Evolutionary conservation across 2,797 vertebrate genomes (phyloP).

Genomic region (Gorsachius magnificus): DNA sequence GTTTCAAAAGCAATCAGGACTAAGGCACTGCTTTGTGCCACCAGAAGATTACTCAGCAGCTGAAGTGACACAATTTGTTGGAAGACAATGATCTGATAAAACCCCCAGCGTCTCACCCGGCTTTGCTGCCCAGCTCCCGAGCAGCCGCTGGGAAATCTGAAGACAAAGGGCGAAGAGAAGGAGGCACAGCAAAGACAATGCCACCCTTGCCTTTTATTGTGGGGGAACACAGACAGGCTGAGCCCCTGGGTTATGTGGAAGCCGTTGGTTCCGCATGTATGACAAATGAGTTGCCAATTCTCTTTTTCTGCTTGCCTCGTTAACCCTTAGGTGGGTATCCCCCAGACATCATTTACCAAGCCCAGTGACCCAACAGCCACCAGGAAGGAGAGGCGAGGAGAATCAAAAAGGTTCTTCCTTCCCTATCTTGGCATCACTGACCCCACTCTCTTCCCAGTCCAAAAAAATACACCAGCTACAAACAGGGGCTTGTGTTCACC

Average conservation of each 20-base stretch:
- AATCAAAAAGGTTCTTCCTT: not conserved
- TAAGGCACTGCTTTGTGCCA: not conserved
- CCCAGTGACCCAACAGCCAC: not conserved
- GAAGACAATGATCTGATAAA: slow-evolving; percentile 22
- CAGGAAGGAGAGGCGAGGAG: not conserved
- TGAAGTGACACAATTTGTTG: slow-evolving; percentile 7
- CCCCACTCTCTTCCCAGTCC: not conserved
- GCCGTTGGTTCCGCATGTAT: not conserved
- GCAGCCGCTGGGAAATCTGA: not conserved
- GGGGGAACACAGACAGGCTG: not conserved
- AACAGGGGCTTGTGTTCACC: not conserved
- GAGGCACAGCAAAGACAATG: not conserved
- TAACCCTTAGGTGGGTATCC: not conserved
- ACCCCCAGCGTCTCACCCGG: accelerated
- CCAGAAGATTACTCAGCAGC: not conserved
- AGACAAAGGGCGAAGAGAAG: not conserved
- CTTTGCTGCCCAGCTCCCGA: not conserved
- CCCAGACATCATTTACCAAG: not conserved
- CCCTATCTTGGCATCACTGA: not conserved
- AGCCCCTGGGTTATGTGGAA: slow-evolving; percentile 8
- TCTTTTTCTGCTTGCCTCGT: not conserved
- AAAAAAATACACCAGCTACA: not conserved
- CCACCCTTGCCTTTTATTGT: slow-evolving; percentile 9
- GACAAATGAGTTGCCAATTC: slow-evolving; percentile 12
- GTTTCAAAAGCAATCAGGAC: not conserved